These are phyloP conservation scores for Sebastes hubbsi DNA, from an alignment of 2,797 vertebrate species.

Conservation along the genomic window DNA sequence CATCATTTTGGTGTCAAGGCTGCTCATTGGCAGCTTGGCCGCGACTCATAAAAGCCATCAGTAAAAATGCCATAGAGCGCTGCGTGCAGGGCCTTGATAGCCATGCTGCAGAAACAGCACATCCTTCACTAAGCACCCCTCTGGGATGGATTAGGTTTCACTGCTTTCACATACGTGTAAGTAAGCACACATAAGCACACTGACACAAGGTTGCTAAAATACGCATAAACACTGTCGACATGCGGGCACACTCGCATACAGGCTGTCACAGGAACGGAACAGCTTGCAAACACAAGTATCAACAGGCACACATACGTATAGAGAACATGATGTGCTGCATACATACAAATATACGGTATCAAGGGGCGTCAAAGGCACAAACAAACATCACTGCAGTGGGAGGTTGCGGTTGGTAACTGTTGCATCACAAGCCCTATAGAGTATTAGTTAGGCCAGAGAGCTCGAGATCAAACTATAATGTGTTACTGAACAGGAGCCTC, in stretches of 20 bases:
- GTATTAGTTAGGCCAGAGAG: slow-evolving; percentile 54
- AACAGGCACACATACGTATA: background rate
- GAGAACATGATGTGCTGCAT: background rate
- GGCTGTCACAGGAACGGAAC: slow-evolving; percentile 1
- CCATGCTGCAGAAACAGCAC: slow-evolving; percentile 49
- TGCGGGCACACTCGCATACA: background rate
- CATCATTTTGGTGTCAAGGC: slow-evolving; percentile 71
- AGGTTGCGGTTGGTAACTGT: slow-evolving; percentile 61
- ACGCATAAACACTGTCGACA: slow-evolving; percentile 13
- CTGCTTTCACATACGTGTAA: slow-evolving; percentile 50
- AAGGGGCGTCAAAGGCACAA: slow-evolving; percentile 40
- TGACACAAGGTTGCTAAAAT: slow-evolving; percentile 27
- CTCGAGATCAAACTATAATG: slow-evolving; percentile 64
- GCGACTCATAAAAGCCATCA: slow-evolving; percentile 63
- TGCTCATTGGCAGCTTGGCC: slow-evolving; percentile 54
- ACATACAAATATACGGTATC: slow-evolving; percentile 10
- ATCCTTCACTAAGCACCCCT: slow-evolving; percentile 71
- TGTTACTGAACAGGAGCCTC: slow-evolving; percentile 41
- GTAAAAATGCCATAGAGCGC: slow-evolving; percentile 57
- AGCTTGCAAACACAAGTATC: slow-evolving; percentile 1
- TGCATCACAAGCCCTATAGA: slow-evolving; percentile 62
- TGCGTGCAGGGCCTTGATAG: slow-evolving; percentile 51
- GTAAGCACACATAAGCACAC: slow-evolving; percentile 33
- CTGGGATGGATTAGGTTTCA: slow-evolving; percentile 67
- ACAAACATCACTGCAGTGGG: slow-evolving; percentile 49